Base-by-base conservation (phyloP, 2,888 invertebrate species). In the Germaria angustata region DNA sequence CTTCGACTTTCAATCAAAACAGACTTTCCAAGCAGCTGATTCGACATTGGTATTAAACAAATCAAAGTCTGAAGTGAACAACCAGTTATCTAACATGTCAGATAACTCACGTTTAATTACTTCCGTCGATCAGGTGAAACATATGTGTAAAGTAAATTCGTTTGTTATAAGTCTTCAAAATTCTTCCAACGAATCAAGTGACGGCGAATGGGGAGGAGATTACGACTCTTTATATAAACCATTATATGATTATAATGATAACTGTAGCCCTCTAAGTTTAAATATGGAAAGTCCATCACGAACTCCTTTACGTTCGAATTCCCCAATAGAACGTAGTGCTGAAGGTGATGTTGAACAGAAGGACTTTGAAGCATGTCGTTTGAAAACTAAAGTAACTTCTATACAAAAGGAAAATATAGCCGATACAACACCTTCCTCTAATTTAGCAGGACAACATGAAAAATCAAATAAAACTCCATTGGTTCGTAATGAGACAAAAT, bases 191-290 rank as follows among this genome's bases (percentile, higher is more conserved):
- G 88, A 87, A 2, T 88, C 86, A 5, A 88, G 87, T 49, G 88
- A 89, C 3, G 90, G 89, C 32, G 88, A 87, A 9, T 65, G 44
- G 32, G 24, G 8, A n/a, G 59, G 20, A 32, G 41, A 68, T 34
- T 71, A 68, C 46, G 39, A 66, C 39, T 32, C 46, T 9, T 9
- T 80, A 3, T 80, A 69, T 63, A 77, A 80, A 46, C 59, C 80
- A 0, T 34, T 80, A 8, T 59, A 83, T 3, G 84, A 82, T 5
- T 88, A 89, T 57, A 84, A 84, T 46, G 89, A 89, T 51, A 89
- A 87, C 71, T 85, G 87, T 0, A 90, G 90, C 85, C 89, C 90
- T 0, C 84, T 89, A 0, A 90, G 89, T 73, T 79, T 89, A 85
- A 86, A 85, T 24, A 86, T 90, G 86, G 89, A 88, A 36, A 89